Base-by-base conservation (phyloP, 2,888 invertebrate species). In the Phalangium opilio region DNA sequence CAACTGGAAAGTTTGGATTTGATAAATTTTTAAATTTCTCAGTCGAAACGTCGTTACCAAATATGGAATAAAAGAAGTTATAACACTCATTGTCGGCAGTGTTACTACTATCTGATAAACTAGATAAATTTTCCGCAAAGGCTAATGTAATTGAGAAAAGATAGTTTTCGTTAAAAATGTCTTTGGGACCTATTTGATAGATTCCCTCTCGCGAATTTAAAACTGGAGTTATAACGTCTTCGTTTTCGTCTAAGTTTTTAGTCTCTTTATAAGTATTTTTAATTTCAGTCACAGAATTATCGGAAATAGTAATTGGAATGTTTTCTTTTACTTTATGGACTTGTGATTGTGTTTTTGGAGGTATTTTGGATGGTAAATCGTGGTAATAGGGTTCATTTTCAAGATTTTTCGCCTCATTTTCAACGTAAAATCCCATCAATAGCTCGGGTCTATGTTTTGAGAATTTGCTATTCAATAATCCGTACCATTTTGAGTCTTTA, bases 41-140 rank as follows among this genome's bases (percentile, higher is more conserved):
- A 46, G 65, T 67, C 35, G 63, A 64, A 12, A 68, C 63, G 57
- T 67, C 65, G 57, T 67, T 67, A 11, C 67, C 68, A 48, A 69
- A 59, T 19, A 69, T 55, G 5, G 66, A 63, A 51, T 66, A 69
- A 57, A 65, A 67, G 55, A 69, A 68, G 57, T 63, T 67, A 51
- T 64, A 69, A 1, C 64, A 14, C 17, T 17, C 10, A 8, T n/a
- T 17, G 18, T n/a, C 19, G 11, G 39, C 20, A 15, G 19, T 1
- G 39, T n/a, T 11, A 27, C 8, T 27, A 36, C 42, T 32, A 53
- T 46, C 48, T 49, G 34, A 1, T 47, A 49, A 27, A 17, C 4
- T 11, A 10, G 63, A 54, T 18, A 68, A 54, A 54, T 68, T 68
- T 17, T 61, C 55, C 43, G 67, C 68, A 57, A 64, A 66, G 12